Evolutionary conservation across 1,140 invertebrate genomes (phyloP), one percentile per base, ranked within the genome.

Genomic region (Tenebrio molitor): DNA sequence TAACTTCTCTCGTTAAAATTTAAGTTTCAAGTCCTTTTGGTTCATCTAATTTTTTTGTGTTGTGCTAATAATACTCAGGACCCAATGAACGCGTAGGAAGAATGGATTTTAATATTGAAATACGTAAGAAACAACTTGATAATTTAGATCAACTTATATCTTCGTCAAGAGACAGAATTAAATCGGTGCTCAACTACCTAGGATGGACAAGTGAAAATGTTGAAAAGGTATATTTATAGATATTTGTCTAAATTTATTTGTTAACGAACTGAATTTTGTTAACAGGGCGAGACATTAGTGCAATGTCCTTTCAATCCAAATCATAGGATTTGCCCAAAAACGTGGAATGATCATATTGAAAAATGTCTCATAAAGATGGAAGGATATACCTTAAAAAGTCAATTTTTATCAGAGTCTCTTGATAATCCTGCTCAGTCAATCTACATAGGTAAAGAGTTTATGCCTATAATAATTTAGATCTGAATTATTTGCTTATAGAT

Each of bases 341-440:
- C 62, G 21, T 69, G 84, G 1, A 79, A 84, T 39, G 72, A 81
- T 36, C 87, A 88, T 80, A 66, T 87, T 1, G 70, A 83, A 33
- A 78, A 71, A 53, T 88, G 87, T 78, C 81, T 82, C 53, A 83
- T 86, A 81, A 86, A 82, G 77, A 78, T 79, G 7, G 83, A 86
- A 74, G 86, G 86, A 66, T 88, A 88, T 73, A 65, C 73, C 21
- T 62, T 79, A 65, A 71, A 82, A 1, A 84, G 86, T 62, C 29
- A 83, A 8, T 84, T 84, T 62, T 76, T 88, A 25, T 85, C 87
- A 1, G 83, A 84, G 63, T 76, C 84, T 36, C 74, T 69, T 39
- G 74, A 42, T 81, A 76, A 29, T 82, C 68, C 21, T 77, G 83
- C 42, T 78, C 74, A 75, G 77, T 86, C 76, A 82, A 85, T 86